Percentiles rank a stretch among this genome's conserved stretches.
phyloP scores from a whole-genome alignment of 2,888 invertebrate genomes.

The Euplexia lucipara region DNA sequence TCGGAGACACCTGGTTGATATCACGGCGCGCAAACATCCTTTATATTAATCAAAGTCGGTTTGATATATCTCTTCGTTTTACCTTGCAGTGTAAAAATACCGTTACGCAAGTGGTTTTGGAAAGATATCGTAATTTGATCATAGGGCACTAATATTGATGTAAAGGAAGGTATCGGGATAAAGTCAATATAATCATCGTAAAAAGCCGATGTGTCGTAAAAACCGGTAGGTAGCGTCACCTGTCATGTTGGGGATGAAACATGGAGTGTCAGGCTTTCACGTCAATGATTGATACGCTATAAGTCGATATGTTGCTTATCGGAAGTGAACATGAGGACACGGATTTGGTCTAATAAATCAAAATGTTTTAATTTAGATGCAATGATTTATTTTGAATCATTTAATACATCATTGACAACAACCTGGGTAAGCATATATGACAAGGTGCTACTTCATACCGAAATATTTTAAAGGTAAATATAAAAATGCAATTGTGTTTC shows the following conservation, averaged over 20 bases:
- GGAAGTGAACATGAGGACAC: neutral
- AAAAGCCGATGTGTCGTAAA: slow-evolving; percentile 48
- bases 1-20: slow-evolving; percentile 64
- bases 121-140: slow-evolving; percentile 17
- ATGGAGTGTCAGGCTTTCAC: slow-evolving; percentile 36
- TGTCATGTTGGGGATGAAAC: slow-evolving; percentile 44
- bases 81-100: slow-evolving; percentile 25
- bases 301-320: slow-evolving; percentile 13
- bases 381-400: too few species aligned
- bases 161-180: slow-evolving; percentile 17
- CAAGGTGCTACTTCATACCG: too few species aligned
- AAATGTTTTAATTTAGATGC: neutral
- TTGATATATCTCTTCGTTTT: slow-evolving; percentile 36
- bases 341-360: neutral
- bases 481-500: too few species aligned
- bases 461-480: too few species aligned
- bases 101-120: slow-evolving; percentile 14
- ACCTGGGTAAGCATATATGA: too few species aligned
- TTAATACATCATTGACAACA: too few species aligned
- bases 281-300: slow-evolving; percentile 47
- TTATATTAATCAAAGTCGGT: slow-evolving; percentile 61
- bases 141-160: slow-evolving; percentile 24
- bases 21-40: slow-evolving; percentile 64
- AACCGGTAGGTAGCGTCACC: slow-evolving; percentile 9
- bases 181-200: slow-evolving; percentile 46